Evolutionary conservation across 2,888 invertebrate genomes (phyloP).

Genomic region (Agriotes lineatus): DNA sequence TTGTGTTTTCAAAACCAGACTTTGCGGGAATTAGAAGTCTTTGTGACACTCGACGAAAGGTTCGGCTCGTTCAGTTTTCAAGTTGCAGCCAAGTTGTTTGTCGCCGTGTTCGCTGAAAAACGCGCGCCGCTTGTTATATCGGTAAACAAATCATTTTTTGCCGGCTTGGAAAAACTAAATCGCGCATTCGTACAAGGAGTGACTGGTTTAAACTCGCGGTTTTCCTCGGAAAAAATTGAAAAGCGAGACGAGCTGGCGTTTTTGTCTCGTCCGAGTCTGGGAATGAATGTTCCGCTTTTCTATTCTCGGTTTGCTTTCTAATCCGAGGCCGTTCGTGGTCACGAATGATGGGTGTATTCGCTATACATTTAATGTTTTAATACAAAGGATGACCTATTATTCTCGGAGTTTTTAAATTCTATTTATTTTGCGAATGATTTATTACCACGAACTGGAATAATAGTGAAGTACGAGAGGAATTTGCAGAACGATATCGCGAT

Average conservation of each 20-base stretch:
- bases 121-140: not conserved
- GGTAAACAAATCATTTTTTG: slow-evolving; percentile 7
- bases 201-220: not conserved
- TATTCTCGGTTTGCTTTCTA: slow-evolving; percentile 24
- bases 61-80: not conserved
- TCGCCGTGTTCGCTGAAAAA: not conserved
- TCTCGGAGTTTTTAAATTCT: not conserved
- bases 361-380: slow-evolving; percentile 17
- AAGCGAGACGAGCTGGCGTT: slow-evolving; percentile 14
- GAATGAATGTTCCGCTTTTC: slow-evolving; percentile 17
- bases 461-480: not conserved
- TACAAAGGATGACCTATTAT: slow-evolving; percentile 23
- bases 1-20: not conserved
- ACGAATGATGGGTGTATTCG: slow-evolving; percentile 22
- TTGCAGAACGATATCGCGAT: slow-evolving; percentile 1
- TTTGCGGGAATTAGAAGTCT: not conserved
- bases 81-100: not conserved
- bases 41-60: not conserved
- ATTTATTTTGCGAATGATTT: slow-evolving; percentile 12
- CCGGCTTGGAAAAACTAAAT: not conserved
- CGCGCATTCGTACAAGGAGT: slow-evolving; percentile 3
- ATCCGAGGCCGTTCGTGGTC: slow-evolving; percentile 22
- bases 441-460: not conserved
- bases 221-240: slow-evolving; percentile 1
- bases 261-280: slow-evolving; percentile 5